phyloP scores from a whole-genome alignment of 2,888 invertebrate species.

The Pyrrhosoma nymphula region DNA sequence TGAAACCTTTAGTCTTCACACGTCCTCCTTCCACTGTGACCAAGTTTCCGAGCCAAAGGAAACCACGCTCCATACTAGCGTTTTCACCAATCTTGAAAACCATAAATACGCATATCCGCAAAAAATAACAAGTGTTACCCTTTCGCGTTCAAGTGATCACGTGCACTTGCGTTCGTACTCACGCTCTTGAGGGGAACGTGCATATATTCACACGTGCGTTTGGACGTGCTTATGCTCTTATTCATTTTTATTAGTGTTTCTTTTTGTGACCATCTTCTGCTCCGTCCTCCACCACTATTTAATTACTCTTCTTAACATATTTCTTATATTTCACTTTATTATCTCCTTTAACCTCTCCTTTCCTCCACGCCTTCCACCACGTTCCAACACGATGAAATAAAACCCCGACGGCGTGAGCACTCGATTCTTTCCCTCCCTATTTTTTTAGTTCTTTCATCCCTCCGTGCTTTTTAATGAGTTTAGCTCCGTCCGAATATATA shows the following conservation, averaged over 20 bases:
- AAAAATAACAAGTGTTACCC: too few species aligned
- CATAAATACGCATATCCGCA: too few species aligned
- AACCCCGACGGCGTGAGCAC: not conserved
- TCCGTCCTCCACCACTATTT: not conserved
- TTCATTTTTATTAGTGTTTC: not conserved
- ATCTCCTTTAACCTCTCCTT: not conserved
- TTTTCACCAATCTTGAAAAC: too few species aligned
- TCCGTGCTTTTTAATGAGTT: conserved; percentile 46
- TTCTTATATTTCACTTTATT: not conserved
- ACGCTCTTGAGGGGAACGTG: too few species aligned
- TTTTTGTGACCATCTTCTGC: not conserved
- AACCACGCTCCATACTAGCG: too few species aligned
- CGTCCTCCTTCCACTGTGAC: too few species aligned
- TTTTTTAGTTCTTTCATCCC: not conserved
- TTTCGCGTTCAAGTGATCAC: too few species aligned
- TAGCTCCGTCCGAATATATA: not conserved
- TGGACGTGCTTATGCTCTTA: not conserved
- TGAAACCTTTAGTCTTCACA: too few species aligned
- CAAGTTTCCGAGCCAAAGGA: too few species aligned
- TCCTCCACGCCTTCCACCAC: not conserved
- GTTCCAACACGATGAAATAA: too few species aligned
- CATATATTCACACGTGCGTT: not conserved
- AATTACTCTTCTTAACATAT: not conserved
- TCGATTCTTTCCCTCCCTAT: not conserved
- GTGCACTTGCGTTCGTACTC: too few species aligned